These are phyloP conservation scores for Archips xylosteana DNA, from an alignment of 2,888 invertebrate species.

Conservation along the genomic window DNA sequence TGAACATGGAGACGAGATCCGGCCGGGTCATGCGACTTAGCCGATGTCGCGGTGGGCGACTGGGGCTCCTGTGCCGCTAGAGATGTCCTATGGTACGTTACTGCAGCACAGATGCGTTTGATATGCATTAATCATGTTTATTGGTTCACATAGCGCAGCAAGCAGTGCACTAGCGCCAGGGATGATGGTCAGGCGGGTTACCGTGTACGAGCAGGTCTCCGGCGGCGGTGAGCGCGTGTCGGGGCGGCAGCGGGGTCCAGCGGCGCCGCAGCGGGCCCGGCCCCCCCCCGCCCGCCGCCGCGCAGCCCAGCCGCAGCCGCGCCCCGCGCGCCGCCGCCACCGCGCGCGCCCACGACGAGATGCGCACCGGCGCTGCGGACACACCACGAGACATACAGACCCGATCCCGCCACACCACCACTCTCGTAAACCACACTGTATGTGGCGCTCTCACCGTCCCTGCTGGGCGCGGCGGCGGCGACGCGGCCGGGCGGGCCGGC, in stretches of 20 bases:
- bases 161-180: no score
- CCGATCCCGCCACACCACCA: no score
- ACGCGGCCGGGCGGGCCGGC: constrained; percentile 87
- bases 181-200: constrained; percentile 59
- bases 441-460: constrained; percentile 4
- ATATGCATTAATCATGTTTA: no score
- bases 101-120: no score
- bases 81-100: no score
- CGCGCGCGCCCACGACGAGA: constrained; percentile 90
- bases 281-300: constrained; percentile 86
- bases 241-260: constrained; percentile 85
- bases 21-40: no score
- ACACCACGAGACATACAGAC: background rate
- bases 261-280: constrained; percentile 87
- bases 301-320: constrained; percentile 88
- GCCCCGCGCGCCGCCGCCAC: constrained; percentile 87
- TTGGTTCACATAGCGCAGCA: no score
- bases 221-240: constrained; percentile 83
- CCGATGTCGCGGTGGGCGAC: no score
- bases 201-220: constrained; percentile 89
- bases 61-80: no score
- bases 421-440: background rate
- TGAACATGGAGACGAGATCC: no score
- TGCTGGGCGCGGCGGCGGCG: constrained; percentile 86
- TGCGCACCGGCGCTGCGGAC: constrained; percentile 89